Evolutionary conservation across 2,888 invertebrate genomes (phyloP), one percentile per base, ranked within the genome.

Genomic region (Coelopa pilipes): DNA sequence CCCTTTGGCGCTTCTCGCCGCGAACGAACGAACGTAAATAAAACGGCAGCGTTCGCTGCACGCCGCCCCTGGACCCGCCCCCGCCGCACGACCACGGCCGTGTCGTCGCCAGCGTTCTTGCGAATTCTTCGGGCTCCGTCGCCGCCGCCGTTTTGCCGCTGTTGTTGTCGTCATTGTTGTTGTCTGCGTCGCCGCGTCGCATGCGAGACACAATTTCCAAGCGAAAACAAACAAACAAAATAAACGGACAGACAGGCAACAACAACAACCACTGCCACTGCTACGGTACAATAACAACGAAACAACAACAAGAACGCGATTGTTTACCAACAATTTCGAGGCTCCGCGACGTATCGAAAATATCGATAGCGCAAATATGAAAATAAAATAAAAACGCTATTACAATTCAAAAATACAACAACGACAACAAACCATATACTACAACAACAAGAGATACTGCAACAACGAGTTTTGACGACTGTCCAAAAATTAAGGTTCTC

Each of bases 1-100:
- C 17, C 7, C 34, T 34, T 34, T 34, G 65, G 12, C 17, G 19
- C 46, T 46, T 65, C n/a, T 45, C 65, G 65, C 47, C 45, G 15
- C 45, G 17, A 46, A 65, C 57, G 21, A 19, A 65, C 45, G 17
- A 46, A 65, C 57, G 21, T 59, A 65, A 65, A 65, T 17, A 17
- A 47, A 65, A 65, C 65, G 65, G 17, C 15, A 65, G 17, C 65
- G 65, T 45, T 12, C 17, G 46, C 34, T 2, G 2, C 34, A 7
- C 34, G 34, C 34, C 34, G 34, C 34, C 34, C 34, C 4, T 34
- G 4, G 7, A 34, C 2, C 34, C 4, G 4, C 34, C 34, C 34
- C 34, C 34, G 34, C 34, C 34, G 4, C 34, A 2, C 34, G 4
- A 34, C 7, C n/a, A n/a, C 34, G 34, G 7, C 34, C 34, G 7